A percentile compares a stretch with the other conserved stretches of the same genome.
phyloP scores from a whole-genome alignment of 2,797 vertebrate species.

The Crocidura indochinensis region DNA sequence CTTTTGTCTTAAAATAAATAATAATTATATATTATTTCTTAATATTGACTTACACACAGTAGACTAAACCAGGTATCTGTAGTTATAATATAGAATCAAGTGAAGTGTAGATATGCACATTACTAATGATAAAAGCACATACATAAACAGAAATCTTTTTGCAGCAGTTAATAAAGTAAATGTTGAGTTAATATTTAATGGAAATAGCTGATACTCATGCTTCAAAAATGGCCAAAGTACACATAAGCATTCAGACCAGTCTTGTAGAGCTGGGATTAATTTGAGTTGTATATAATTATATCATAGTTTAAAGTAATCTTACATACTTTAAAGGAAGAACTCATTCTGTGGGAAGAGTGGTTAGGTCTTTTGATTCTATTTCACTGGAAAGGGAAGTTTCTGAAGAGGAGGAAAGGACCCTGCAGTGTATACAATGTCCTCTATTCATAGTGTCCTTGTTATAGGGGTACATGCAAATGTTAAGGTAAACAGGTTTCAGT shows the following conservation, averaged over 20 bases:
- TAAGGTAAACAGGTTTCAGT: neutral
- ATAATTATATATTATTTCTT: neutral
- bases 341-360: neutral
- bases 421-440: neutral
- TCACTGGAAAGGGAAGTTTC: neutral
- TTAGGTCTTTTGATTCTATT: neutral
- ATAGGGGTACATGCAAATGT: neutral
- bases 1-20: neutral
- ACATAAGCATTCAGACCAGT: neutral
- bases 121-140: neutral
- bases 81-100: neutral
- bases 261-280: neutral
- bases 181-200: slow-evolving; percentile 13
- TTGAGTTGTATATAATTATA: neutral
- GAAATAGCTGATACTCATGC: neutral
- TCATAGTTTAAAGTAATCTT: too few relatives aligned
- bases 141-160: neutral
- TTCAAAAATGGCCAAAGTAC: neutral
- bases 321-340: neutral
- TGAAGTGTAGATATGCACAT: neutral
- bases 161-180: neutral
- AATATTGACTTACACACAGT: neutral
- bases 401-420: neutral
- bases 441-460: neutral
- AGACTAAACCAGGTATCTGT: neutral